These are phyloP conservation scores for Glaucidium brasilianum DNA, from an alignment of 2,113 vertebrate genomes.

Conservation along the genomic window DNA sequence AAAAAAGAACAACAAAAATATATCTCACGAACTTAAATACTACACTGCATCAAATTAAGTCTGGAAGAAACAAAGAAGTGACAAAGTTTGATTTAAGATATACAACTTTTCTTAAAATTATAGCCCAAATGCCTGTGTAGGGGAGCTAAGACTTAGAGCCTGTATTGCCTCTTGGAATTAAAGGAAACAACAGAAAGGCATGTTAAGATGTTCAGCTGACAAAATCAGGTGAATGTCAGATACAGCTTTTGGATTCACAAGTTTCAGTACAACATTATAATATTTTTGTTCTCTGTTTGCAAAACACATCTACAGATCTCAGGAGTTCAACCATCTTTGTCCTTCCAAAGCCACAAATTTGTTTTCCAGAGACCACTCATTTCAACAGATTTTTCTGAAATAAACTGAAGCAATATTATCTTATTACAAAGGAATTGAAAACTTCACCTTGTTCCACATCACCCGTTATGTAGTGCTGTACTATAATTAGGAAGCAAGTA, in stretches of 20 bases:
- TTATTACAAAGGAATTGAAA: neutral
- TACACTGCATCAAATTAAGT: neutral
- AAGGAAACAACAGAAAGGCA: neutral
- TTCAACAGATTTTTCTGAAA: neutral
- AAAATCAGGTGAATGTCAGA: neutral
- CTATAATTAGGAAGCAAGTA: neutral
- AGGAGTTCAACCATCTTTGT: neutral
- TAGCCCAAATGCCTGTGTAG: neutral
- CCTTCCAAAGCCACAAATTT: neutral
- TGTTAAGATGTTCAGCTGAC: neutral
- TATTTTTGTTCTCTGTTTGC: neutral
- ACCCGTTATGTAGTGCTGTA: neutral
- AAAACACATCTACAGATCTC: neutral
- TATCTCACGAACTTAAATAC: neutral
- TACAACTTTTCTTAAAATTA: neutral
- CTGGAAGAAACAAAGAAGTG: neutral
- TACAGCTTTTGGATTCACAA: neutral
- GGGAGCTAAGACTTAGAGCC: neutral
- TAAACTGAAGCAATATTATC: neutral
- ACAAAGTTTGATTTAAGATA: neutral
- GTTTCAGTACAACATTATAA: neutral
- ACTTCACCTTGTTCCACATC: neutral
- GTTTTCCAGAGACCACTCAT: neutral
- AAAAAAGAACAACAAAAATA: neutral
- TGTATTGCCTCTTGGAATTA: neutral